Evolutionary conservation across 2,113 vertebrate species (phyloP), one percentile per base, ranked within the genome.

Genomic region (Natator depressus): DNA sequence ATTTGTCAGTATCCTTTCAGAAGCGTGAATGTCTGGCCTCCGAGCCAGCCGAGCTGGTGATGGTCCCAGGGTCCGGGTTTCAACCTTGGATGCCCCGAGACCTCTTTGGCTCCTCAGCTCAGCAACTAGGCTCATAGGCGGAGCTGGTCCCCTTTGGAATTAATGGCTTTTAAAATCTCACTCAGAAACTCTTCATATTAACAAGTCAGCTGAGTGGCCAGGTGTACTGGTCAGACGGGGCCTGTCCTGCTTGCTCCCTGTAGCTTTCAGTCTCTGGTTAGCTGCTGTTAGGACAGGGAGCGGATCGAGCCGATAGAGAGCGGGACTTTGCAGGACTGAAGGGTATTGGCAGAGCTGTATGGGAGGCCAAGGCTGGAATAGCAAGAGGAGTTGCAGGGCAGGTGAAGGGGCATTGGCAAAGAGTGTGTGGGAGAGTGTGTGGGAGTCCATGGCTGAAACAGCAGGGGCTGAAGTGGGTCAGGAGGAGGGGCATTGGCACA

Each of bases 41-140:
- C 1, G 5, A 4, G 35, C 8, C n/a, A 10, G 35, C 14, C 5
- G 16, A 20, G 4, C 62, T 20, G 17, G 8, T 5, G 62, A n/a
- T 19, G 62, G 35, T 69, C 35, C 16, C 35, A n/a, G 62, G n/a
- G n/a, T 20, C 35, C 5, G 3, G 22, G 65, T 20, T 72, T 72
- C n/a, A 38, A 10, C 35, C 65, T 8, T 72, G n/a, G 31, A 69
- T n/a, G 62, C 35, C 19, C 9, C 17, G 1, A 11, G 65, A 38
- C 35, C 9, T 72, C 65, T 72, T n/a, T 72, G 35, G 35, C 35
- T 72, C 16, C 35, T 69, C 35, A n/a, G 17, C 65, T 72, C 65
- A 38, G 65, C 65, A 72, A 17, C 8, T 10, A 72, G 65, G 19
- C 65, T 38, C n/a, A 22, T 38, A 22, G 65, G n/a, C 2, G 2